These are phyloP conservation scores for Zosterops pallidus DNA, from an alignment of 2,113 vertebrate genomes.

Conservation along the genomic window DNA sequence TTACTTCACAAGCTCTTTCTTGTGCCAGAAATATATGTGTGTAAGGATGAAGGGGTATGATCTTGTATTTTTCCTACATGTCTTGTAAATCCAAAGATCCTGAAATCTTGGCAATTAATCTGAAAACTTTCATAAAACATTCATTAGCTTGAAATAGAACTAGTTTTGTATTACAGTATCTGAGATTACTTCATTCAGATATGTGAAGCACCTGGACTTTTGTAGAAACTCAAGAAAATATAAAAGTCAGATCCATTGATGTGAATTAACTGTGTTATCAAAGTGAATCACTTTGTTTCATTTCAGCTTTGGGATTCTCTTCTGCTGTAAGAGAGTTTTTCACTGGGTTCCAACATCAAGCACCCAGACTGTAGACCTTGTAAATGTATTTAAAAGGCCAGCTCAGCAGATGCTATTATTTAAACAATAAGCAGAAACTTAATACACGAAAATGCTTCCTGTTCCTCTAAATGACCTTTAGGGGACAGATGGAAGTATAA, in stretches of 20 bases:
- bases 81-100: neutral
- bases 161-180: neutral
- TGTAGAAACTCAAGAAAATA: neutral
- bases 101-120: neutral
- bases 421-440: slow-evolving; percentile 25
- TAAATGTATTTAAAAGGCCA: neutral
- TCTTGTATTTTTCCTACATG: neutral
- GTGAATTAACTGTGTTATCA: neutral
- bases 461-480: neutral
- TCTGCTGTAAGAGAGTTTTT: neutral
- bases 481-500: neutral
- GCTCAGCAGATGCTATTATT: neutral
- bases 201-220: neutral
- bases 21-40: neutral
- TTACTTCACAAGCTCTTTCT: neutral
- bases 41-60: neutral
- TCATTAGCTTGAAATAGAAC: neutral
- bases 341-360: neutral
- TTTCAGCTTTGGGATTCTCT: neutral
- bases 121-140: neutral
- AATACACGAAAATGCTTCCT: slow-evolving; percentile 27
- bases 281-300: neutral
- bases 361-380: neutral
- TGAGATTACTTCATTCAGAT: neutral
- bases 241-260: neutral